A percentile compares a stretch with the other conserved stretches of the same genome.
Conservation (phyloP, 2,888 invertebrate genomes). For the Spisula subtruncata region DNA sequence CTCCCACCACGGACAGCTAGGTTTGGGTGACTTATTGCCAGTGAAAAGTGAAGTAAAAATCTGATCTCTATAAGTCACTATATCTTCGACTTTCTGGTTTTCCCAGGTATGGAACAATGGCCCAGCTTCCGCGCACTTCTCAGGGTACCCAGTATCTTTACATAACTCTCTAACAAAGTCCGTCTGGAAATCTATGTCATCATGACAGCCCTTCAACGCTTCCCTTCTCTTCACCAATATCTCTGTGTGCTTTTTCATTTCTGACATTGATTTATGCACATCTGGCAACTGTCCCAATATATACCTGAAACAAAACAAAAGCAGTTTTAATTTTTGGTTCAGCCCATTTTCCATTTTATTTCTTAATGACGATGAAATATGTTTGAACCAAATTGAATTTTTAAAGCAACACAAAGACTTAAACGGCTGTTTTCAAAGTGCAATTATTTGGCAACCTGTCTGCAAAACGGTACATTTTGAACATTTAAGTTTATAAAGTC, state of each 20-base stretch:
- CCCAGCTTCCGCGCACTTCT: conserved; percentile 13
- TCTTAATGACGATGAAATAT: background rate
- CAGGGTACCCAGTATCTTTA: conserved; percentile 42
- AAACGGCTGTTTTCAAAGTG: too few relatives aligned
- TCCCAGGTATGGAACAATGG: conserved; percentile 56
- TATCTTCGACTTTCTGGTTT: conserved; percentile 47
- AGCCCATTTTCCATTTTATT: background rate
- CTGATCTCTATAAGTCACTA: conserved; percentile 62
- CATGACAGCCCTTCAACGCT: conserved; percentile 33
- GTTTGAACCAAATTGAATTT: background rate
- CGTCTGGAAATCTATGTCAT: conserved; percentile 65
- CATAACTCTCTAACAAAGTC: conserved; percentile 60
- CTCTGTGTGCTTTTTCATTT: conserved; percentile 49
- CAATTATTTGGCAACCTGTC: too few relatives aligned
- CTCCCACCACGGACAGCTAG: conserved; percentile 51
- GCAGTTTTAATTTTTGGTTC: background rate
- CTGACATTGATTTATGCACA: conserved; percentile 5
- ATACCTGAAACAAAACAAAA: conserved; percentile 45
- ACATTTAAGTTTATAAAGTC: too few relatives aligned
- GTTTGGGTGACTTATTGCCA: conserved; percentile 41
- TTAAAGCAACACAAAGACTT: background rate
- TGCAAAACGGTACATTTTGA: too few relatives aligned
- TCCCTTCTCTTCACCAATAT: conserved; percentile 51
- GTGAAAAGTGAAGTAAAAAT: conserved; percentile 54
- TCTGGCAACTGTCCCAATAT: conserved; percentile 43